phyloP scores from a whole-genome alignment of 2,888 invertebrate genomes.

The Caenorhabditis sp. region DNA sequence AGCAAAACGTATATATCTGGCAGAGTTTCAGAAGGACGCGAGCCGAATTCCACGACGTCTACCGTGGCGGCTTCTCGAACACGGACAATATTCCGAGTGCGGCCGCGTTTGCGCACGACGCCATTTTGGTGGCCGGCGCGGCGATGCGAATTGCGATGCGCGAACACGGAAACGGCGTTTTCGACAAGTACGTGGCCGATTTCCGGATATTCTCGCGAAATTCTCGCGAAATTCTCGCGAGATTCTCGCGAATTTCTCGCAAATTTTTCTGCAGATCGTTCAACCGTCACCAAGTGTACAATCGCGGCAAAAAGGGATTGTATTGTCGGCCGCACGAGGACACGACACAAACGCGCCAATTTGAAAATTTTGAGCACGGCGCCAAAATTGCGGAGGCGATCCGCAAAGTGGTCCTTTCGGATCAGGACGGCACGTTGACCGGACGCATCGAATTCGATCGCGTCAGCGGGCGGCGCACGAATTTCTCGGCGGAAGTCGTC shows the following conservation, averaged over 20 bases:
- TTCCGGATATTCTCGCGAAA: too few relatives aligned
- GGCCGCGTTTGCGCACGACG: slow-evolving; percentile 71
- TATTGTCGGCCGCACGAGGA: slow-evolving; percentile 70
- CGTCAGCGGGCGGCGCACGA: slow-evolving; percentile 70
- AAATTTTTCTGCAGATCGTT: too few relatives aligned
- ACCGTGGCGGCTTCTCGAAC: slow-evolving; percentile 52
- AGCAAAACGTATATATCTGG: too few relatives aligned
- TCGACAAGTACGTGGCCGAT: slow-evolving; percentile 57
- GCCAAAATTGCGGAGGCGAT: slow-evolving; percentile 63
- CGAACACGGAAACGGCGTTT: slow-evolving; percentile 58
- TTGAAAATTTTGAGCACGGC: slow-evolving; percentile 68
- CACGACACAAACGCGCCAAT: slow-evolving; percentile 48
- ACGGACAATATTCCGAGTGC: slow-evolving; percentile 54
- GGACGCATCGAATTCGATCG: slow-evolving; percentile 77
- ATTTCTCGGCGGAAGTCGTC: slow-evolving; percentile 75
- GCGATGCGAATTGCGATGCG: slow-evolving; percentile 59
- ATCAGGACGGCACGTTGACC: slow-evolving; percentile 73
- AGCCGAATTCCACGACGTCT: slow-evolving; percentile 58
- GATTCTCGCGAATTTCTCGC: too few relatives aligned
- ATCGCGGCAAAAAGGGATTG: slow-evolving; percentile 64
- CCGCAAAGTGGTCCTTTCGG: slow-evolving; percentile 65
- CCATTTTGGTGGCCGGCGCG: slow-evolving; percentile 67
- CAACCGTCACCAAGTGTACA: slow-evolving; percentile 63
- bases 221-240: too few relatives aligned
- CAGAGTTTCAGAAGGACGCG: slow-evolving; percentile 62